A percentile compares a stretch with the other conserved stretches of the same genome.
Conservation (phyloP, 2,797 vertebrate species). For the Phrynocephalus vlangalii region DNA sequence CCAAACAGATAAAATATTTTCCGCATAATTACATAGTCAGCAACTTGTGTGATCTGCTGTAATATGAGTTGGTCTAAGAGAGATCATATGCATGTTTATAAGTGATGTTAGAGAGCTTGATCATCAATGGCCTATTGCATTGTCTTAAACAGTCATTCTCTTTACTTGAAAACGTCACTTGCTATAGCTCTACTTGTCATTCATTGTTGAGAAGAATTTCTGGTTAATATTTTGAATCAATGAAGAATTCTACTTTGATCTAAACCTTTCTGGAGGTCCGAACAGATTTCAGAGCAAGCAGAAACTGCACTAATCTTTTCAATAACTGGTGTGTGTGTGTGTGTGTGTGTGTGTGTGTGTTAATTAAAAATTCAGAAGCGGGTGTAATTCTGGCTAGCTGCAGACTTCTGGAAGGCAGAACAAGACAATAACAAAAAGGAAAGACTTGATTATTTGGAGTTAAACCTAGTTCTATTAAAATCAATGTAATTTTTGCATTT, state of each 20-base stretch:
- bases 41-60: constrained; percentile 19
- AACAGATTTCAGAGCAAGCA: neutral
- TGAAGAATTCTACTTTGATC: neutral
- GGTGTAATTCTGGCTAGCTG: neutral
- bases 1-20: constrained; percentile 27
- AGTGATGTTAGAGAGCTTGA: constrained; percentile 6
- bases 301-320: neutral
- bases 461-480: neutral
- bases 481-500: neutral
- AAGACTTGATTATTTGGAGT: neutral
- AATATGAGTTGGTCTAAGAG: constrained; percentile 17
- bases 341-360: neutral
- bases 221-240: neutral
- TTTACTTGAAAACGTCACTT: constrained; percentile 1
- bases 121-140: constrained; percentile 8
- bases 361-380: neutral
- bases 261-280: neutral
- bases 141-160: neutral
- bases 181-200: neutral
- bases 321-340: too few relatives aligned
- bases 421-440: neutral
- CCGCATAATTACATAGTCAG: constrained; percentile 30
- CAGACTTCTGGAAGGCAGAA: neutral
- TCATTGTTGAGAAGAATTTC: constrained; percentile 15
- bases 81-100: constrained; percentile 20